These are phyloP conservation scores for Yoshiicerus persimilis DNA, from an alignment of 1,140 invertebrate species.

Conservation along the genomic window DNA sequence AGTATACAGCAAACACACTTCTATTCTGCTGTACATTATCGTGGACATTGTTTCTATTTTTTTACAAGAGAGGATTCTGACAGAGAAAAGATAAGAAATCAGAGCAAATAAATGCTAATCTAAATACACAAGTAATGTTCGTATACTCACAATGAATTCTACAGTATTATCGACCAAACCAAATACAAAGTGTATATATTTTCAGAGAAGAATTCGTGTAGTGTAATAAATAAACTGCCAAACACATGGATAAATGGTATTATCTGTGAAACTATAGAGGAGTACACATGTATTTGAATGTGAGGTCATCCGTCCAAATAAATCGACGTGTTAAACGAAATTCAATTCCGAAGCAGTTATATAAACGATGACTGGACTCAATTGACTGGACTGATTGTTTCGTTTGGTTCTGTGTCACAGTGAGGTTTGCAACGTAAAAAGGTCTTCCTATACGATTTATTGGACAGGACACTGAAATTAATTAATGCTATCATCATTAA, in stretches of 20 bases:
- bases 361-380: too few relatives aligned
- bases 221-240: not conserved
- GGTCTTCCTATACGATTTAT: not conserved
- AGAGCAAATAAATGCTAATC: not conserved
- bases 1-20: not conserved
- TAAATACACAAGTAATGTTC: not conserved
- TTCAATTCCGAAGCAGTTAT: too few relatives aligned
- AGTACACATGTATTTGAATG: not conserved
- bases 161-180: too few relatives aligned
- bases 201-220: not conserved
- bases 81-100: not conserved
- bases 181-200: not conserved
- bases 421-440: not conserved
- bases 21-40: not conserved
- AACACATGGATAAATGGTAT: not conserved
- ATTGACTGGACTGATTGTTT: not conserved
- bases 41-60: not conserved
- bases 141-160: too few relatives aligned
- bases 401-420: not conserved
- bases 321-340: not conserved
- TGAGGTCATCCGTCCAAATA: not conserved
- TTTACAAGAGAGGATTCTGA: not conserved
- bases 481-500: not conserved
- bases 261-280: not conserved
- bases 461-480: not conserved